Base-by-base conservation (phyloP, 2,888 invertebrate genomes). In the Cartodere bifasciata region DNA sequence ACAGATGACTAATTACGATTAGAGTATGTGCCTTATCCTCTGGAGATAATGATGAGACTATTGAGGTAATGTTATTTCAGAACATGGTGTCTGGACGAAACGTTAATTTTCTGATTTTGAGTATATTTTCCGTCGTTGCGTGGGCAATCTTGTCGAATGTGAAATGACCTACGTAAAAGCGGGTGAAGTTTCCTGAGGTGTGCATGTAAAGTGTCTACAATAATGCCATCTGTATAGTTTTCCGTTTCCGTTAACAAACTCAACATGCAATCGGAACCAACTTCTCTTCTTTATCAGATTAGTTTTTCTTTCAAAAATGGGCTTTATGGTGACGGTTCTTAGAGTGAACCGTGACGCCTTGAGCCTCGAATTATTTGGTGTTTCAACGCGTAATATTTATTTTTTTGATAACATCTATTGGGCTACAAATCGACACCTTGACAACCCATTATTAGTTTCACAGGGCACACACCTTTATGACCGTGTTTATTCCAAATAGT, bases 361-460 rank as follows among this genome's bases (percentile, higher is more conserved):
- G 44, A 41, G 49, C 48, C 45, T 47, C 46, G 52, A 52, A 53
- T 54, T 55, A n/a, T n/a, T 55, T 50, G 52, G 55, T 49, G 49
- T 54, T 53, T 52, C 52, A 50, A 49, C 55, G 53, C 53, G 53
- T 57, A 58, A 56, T 60, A 59, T 60, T 59, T 59, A 60, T 59
- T 58, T n/a, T n/a, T 57, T 55, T 55, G 60, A 60, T 60, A 59
- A 46, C 45, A 59, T 59, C 59, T 55, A 46, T 48, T 47, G 49
- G 53, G 52, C 56, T 53, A 59, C 60, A 58, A 59, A 60, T 60
- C 58, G 60, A 60, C 60, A 59, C 60, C 58, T 59, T 58, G 60
- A 59, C 59, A 60, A 58, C 58, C 58, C 34, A 41, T 54, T 58
- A 60, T 60, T 59, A 59, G 52, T 56, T 53, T 45, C n/a, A n/a